Evolutionary conservation across 2,113 vertebrate species (phyloP).

Genomic region (Cranoglanis bouderius): DNA sequence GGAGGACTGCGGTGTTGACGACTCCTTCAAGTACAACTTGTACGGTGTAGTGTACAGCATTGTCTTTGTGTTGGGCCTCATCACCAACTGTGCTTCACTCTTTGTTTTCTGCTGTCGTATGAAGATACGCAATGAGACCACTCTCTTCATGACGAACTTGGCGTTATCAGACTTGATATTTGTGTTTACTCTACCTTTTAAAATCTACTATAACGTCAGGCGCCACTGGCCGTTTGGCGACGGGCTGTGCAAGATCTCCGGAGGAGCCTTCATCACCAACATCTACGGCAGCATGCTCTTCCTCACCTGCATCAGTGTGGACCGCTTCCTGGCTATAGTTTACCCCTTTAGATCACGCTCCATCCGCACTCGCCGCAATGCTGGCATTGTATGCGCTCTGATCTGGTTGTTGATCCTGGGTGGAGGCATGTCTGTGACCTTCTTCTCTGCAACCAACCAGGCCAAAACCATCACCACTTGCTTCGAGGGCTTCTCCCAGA

Average conservation of each 20-base stretch:
- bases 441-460: constrained; percentile 94
- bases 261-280: constrained; percentile 95
- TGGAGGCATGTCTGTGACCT: constrained; percentile 91
- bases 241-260: constrained; percentile 91
- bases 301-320: constrained; percentile 95
- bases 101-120: constrained; percentile 96
- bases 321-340: constrained; percentile 95
- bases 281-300: constrained; percentile 99
- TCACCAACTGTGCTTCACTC: constrained; percentile 94
- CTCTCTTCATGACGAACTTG: constrained; percentile 97
- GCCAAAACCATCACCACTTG: constrained; percentile 87
- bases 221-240: constrained; percentile 98
- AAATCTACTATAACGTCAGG: constrained; percentile 97
- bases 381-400: constrained; percentile 84
- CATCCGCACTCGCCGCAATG: constrained; percentile 87
- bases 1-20: constrained; percentile 88
- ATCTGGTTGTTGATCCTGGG: constrained; percentile 95
- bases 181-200: constrained; percentile 94
- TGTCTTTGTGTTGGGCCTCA: constrained; percentile 90
- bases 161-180: constrained; percentile 93
- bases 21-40: constrained; percentile 98
- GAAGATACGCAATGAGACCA: constrained; percentile 92
- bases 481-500: constrained; percentile 95
- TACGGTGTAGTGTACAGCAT: constrained; percentile 94
- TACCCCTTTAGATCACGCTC: constrained; percentile 91